These are phyloP conservation scores for Drosophila kambysellisi DNA, from an alignment of 2,888 invertebrate species.

Conservation along the genomic window DNA sequence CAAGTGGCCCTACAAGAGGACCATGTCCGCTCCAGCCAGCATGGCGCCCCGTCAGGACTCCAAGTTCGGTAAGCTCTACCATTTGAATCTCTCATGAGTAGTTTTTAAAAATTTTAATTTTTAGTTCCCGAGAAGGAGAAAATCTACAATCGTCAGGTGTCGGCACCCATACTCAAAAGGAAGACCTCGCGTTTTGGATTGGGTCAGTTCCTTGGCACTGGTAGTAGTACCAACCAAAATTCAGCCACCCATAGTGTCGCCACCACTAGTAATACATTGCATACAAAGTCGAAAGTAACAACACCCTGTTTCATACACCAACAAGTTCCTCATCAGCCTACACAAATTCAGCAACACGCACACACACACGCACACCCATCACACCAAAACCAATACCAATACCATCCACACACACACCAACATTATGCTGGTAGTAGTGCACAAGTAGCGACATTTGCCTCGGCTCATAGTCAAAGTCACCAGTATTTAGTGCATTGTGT, in stretches of 20 bases:
- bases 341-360: conserved; percentile 20
- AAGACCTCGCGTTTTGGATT: conserved; percentile 96
- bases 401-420: conserved; percentile 44
- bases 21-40: conserved; percentile 96
- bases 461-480: conserved; percentile 83
- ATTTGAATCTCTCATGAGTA: not conserved
- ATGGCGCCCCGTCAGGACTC: conserved; percentile 91
- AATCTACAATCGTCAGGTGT: conserved; percentile 95
- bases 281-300: conserved; percentile 69
- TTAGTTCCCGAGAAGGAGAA: conserved; percentile 90
- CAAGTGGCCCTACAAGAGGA: conserved; percentile 97
- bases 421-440: conserved; percentile 76
- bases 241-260: conserved; percentile 79
- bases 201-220: conserved; percentile 90
- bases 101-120: conserved; percentile 4
- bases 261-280: conserved; percentile 79
- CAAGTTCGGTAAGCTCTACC: conserved; percentile 87
- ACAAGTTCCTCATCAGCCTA: conserved; percentile 52
- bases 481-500: conserved; percentile 84
- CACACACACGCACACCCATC: conserved; percentile 26
- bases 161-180: conserved; percentile 97
- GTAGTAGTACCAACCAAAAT: conserved; percentile 84
- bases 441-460: conserved; percentile 81
- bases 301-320: conserved; percentile 69
- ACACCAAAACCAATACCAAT: conserved; percentile 11